Evolutionary conservation across 2,113 vertebrate genomes (phyloP).

Genomic region (Oncorhynchus tshawytscha): DNA sequence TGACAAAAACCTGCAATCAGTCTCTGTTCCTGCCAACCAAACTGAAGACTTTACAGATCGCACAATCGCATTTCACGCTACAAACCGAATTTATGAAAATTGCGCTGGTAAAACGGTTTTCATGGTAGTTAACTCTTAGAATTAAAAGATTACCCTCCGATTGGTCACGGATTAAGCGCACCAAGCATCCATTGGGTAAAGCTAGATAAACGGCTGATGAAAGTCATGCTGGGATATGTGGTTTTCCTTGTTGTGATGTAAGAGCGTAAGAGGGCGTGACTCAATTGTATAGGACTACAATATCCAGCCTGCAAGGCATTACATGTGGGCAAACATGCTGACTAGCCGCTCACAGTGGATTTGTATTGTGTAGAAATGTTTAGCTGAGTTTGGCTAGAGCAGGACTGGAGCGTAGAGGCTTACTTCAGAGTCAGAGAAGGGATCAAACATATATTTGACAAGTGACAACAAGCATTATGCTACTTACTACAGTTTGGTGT

Average conservation of each 20-base stretch:
- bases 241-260: slow-evolving; percentile 41
- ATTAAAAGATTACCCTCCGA: slow-evolving; percentile 48
- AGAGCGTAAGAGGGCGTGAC: slow-evolving; percentile 31
- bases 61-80: slow-evolving; percentile 3
- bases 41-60: slow-evolving; percentile 18
- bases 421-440: neutral
- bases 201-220: slow-evolving; percentile 10
- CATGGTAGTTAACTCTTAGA: slow-evolving; percentile 31
- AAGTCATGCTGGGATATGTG: slow-evolving; percentile 57
- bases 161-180: slow-evolving; percentile 39
- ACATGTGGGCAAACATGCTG: slow-evolving; percentile 68
- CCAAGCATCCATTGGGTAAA: slow-evolving; percentile 48
- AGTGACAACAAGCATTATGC: too few relatives aligned
- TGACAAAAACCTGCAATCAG: slow-evolving; percentile 42
- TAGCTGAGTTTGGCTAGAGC: slow-evolving; percentile 66
- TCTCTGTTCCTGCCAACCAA: slow-evolving; percentile 18
- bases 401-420: neutral
- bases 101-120: slow-evolving; percentile 27
- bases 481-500: too few relatives aligned
- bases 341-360: slow-evolving; percentile 66
- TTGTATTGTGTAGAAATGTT: slow-evolving; percentile 70
- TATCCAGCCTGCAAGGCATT: slow-evolving; percentile 49
- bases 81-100: slow-evolving; percentile 27
- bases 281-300: slow-evolving; percentile 53
- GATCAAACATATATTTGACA: neutral